Percentiles rank a stretch among this genome's conserved stretches.
Evolutionary conservation across 2,888 invertebrate species (phyloP).

Genomic region (Pyralis farinalis): DNA sequence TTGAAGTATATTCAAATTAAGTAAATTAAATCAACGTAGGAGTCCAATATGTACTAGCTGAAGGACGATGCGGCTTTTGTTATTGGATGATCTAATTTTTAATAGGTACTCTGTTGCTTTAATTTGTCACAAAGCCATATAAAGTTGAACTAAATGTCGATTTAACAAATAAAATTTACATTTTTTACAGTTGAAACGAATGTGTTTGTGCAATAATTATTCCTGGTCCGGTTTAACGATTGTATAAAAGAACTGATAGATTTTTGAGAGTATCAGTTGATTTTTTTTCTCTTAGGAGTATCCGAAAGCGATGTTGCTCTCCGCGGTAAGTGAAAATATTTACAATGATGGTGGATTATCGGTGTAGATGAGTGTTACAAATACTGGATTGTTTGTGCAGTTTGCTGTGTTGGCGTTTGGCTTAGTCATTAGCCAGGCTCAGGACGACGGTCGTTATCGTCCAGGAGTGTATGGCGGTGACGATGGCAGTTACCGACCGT

Average conservation of each 20-base stretch:
- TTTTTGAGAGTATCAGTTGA: conserved; percentile 50
- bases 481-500: conserved; percentile 48
- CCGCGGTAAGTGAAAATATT: conserved; percentile 50
- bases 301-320: conserved; percentile 54
- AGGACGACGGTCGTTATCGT: conserved; percentile 70
- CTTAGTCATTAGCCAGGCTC: conserved; percentile 40
- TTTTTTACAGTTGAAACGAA: conserved; percentile 56
- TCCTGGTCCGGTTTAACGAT: conserved; percentile 59
- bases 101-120: conserved; percentile 44
- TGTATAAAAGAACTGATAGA: conserved; percentile 61
- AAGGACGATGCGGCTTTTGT: conserved; percentile 25
- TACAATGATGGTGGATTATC: not conserved
- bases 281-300: conserved; percentile 35
- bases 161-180: conserved; percentile 67
- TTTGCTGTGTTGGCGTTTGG: conserved; percentile 35
- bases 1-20: conserved; percentile 1
- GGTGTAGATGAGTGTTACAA: not conserved
- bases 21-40: not conserved
- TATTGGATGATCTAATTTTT: conserved; percentile 31
- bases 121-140: conserved; percentile 63
- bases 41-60: conserved; percentile 12
- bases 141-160: conserved; percentile 52
- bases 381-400: conserved; percentile 23
- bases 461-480: conserved; percentile 48
- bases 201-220: conserved; percentile 64